These are phyloP conservation scores for Polydrusus cervinus DNA, from an alignment of 2,888 invertebrate species.

Conservation along the genomic window DNA sequence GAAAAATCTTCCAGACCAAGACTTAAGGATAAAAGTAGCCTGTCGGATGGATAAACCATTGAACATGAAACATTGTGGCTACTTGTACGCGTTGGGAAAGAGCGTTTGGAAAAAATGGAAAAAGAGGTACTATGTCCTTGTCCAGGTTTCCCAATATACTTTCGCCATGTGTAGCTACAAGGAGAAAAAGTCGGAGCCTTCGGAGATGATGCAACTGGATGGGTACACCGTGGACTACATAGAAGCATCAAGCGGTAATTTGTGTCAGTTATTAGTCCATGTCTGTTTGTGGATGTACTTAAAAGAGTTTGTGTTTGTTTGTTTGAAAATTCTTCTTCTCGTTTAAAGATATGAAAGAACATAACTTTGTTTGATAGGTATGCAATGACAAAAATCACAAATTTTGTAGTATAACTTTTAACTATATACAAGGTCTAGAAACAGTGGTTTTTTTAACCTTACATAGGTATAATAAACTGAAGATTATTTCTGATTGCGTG, in stretches of 20 bases:
- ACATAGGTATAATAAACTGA: too few species aligned
- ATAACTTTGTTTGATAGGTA: too few species aligned
- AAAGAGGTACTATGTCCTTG: slow-evolving; percentile 97
- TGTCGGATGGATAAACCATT: slow-evolving; percentile 99
- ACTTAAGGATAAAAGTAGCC: slow-evolving; percentile 96
- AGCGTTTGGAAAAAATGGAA: slow-evolving; percentile 99
- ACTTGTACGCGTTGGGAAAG: slow-evolving; percentile 94
- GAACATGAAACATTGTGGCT: slow-evolving; percentile 98
- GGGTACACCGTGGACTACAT: slow-evolving; percentile 99
- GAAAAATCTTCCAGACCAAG: slow-evolving; percentile 96
- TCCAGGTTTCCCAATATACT: slow-evolving; percentile 99
- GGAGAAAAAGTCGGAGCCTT: slow-evolving; percentile 99
- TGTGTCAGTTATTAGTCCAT: slow-evolving; percentile 30
- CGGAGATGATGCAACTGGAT: slow-evolving; percentile 99
- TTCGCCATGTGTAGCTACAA: slow-evolving; percentile 99
- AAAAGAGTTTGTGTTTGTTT: slow-evolving; percentile 54
- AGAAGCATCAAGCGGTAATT: slow-evolving; percentile 92
- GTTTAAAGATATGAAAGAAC: too few species aligned
- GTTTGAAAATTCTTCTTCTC: too few species aligned
- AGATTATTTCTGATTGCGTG: too few species aligned
- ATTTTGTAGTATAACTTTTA: too few species aligned
- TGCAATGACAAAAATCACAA: too few species aligned
- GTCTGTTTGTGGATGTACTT: slow-evolving; percentile 6
- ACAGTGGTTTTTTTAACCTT: too few species aligned
- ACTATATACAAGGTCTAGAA: too few species aligned